A percentile compares a stretch with the other conserved stretches of the same genome.
Conservation (phyloP, 1,140 invertebrate genomes). For the Batillaria attramentaria region DNA sequence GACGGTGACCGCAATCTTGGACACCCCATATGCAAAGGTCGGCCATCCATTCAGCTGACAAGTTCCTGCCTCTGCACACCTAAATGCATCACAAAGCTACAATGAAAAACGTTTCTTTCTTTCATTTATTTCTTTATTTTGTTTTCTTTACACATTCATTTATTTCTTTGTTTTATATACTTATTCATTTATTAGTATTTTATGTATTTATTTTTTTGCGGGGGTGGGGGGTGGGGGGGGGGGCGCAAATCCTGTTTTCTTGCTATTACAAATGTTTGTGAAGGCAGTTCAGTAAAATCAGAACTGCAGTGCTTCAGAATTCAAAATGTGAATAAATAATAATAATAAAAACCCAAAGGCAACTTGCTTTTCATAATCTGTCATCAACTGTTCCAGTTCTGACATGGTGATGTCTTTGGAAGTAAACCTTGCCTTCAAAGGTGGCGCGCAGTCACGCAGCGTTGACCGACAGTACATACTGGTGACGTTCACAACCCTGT, state of each 20-base stretch:
- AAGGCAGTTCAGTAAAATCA: too few relatives aligned
- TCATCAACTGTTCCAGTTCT: slow-evolving; percentile 77
- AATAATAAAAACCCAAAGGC: background rate
- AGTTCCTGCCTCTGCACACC: slow-evolving; percentile 4
- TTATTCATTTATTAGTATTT: background rate
- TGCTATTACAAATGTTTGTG: too few relatives aligned
- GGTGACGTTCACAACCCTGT: slow-evolving; percentile 82
- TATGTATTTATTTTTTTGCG: too few relatives aligned
- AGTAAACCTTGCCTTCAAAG: slow-evolving; percentile 56
- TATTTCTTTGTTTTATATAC: too few relatives aligned
- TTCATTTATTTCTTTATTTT: too few relatives aligned
- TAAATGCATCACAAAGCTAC: background rate
- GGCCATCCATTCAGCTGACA: slow-evolving; percentile 75
- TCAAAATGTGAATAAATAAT: too few relatives aligned
- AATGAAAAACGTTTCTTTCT: too few relatives aligned
- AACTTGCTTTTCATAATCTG: slow-evolving; percentile 78
- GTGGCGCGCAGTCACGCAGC: slow-evolving; percentile 74
- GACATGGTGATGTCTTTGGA: slow-evolving; percentile 74
- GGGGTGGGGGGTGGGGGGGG: too few relatives aligned
- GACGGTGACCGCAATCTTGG: slow-evolving; percentile 79
- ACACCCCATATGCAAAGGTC: slow-evolving; percentile 77
- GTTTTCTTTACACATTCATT: too few relatives aligned
- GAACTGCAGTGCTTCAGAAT: too few relatives aligned
- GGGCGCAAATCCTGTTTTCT: too few relatives aligned
- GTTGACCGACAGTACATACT: slow-evolving; percentile 73